Percentiles rank a stretch among this genome's conserved stretches.
Conservation (phyloP, 2,113 vertebrate species). For the Ochotona curzoniae region DNA sequence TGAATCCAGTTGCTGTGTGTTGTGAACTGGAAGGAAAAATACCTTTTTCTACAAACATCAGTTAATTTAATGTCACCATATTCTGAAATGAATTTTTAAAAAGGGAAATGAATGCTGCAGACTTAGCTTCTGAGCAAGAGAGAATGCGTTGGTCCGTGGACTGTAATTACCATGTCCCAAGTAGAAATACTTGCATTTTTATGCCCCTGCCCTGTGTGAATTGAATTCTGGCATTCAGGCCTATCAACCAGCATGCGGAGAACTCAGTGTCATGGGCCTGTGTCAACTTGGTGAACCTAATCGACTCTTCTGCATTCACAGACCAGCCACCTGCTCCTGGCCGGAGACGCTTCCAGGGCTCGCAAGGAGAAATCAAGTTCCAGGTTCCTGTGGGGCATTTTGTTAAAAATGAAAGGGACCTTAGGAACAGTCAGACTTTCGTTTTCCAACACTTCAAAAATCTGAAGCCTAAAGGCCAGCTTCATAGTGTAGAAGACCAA, state of each 20-base stretch:
- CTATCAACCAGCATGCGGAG: neutral
- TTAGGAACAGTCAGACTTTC: neutral
- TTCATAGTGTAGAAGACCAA: too few species aligned
- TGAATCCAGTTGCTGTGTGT: neutral
- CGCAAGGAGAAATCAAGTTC: neutral
- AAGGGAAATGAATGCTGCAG: slow-evolving; percentile 24
- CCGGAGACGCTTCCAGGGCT: neutral
- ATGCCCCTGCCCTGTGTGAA: neutral
- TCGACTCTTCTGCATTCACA: neutral
- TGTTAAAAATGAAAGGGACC: neutral
- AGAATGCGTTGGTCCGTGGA: neutral
- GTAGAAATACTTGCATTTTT: neutral
- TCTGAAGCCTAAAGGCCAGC: too few species aligned
- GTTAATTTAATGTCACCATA: neutral
- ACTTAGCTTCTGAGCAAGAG: slow-evolving; percentile 13
- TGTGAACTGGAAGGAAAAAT: slow-evolving; percentile 1
- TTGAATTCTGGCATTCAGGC: neutral
- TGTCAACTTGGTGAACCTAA: neutral
- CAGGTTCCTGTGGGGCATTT: neutral
- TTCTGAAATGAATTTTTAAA: slow-evolving; percentile 48
- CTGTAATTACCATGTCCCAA: neutral
- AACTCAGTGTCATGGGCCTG: neutral
- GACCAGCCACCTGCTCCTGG: neutral
- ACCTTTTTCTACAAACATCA: slow-evolving; percentile 9
- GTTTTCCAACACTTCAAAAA: too few species aligned